phyloP scores from a whole-genome alignment of 2,797 vertebrate genomes.

The Chiloscyllium punctatum region DNA sequence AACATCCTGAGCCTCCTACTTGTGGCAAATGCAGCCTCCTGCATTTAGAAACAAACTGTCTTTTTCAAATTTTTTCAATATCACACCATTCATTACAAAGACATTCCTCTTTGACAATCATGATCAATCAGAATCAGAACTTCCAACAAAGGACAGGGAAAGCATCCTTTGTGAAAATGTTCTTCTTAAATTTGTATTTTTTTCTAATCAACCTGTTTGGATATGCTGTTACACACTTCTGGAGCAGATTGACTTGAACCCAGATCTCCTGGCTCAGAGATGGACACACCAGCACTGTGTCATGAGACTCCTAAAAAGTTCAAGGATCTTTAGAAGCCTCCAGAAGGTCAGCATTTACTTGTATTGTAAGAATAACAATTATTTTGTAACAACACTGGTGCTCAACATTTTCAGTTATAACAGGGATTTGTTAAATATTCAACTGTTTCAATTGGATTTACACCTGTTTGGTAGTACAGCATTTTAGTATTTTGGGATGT shows the following conservation, averaged over 20 bases:
- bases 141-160: neutral
- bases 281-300: no score
- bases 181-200: neutral
- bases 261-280: no score
- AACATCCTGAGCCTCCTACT: neutral
- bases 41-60: neutral
- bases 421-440: neutral
- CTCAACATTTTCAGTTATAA: neutral
- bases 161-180: neutral
- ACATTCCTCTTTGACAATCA: neutral
- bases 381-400: neutral
- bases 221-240: no score
- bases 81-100: neutral
- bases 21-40: neutral
- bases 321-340: neutral
- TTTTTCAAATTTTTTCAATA: no score
- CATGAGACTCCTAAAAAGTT: neutral
- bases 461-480: neutral
- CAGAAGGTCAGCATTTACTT: neutral
- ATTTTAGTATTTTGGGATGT: neutral
- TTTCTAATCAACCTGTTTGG: no score
- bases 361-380: neutral
- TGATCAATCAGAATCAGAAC: neutral
- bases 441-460: neutral
- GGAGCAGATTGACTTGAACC: no score